Base-by-base conservation (phyloP, 35 echinoderm and acorn worm species). In the Heliocidaris tuberculata region DNA sequence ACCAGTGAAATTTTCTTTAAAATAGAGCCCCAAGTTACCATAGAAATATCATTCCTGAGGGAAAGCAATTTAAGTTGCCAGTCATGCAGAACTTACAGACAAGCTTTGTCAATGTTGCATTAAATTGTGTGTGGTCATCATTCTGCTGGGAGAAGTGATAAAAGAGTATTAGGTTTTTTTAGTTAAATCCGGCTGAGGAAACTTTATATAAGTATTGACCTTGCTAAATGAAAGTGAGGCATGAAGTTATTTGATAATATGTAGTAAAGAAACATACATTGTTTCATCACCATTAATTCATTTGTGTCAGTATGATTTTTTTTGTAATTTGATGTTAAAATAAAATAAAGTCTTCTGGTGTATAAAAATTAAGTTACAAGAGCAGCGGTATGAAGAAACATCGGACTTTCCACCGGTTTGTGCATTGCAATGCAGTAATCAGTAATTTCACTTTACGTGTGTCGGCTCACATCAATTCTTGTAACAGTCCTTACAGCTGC, bases 381-480 rank as follows among this genome's bases (percentile, higher is more conserved):
- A 78, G 65, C 27, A 78, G 27, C 4, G 65, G 6, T 7, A 29
- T 78, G 7, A 8, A 78, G 65, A 78, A 78, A 71, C n/a, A 78
- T 27, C 27, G 21, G 65, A 78, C 65, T n/a, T 70, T 16, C 65
- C 65, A 78, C 65, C 65, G 65, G 65, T 89, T 89, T 2, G 31
- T 19, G 19, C 9, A 89, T 89, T 89, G 87, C 87, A 89, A 21
- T 89, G 31, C 19, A 47, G 87, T 89, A 88, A 88, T 48, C 86
- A 48, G 61, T 71, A 29, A 78, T 78, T n/a, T 78, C 65, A 78
- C 65, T 78, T 78, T 78, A 78, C 65, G 65, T 78, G 65, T 78
- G 65, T 78, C 65, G 65, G 65, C 65, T 78, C 65, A 27, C 87
- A 89, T 89, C 87, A 89, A 89, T 89, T 89, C 87, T 89, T 89